These are phyloP conservation scores for Enteromius thamalakanensis DNA, from an alignment of 2,797 vertebrate genomes.

Conservation along the genomic window DNA sequence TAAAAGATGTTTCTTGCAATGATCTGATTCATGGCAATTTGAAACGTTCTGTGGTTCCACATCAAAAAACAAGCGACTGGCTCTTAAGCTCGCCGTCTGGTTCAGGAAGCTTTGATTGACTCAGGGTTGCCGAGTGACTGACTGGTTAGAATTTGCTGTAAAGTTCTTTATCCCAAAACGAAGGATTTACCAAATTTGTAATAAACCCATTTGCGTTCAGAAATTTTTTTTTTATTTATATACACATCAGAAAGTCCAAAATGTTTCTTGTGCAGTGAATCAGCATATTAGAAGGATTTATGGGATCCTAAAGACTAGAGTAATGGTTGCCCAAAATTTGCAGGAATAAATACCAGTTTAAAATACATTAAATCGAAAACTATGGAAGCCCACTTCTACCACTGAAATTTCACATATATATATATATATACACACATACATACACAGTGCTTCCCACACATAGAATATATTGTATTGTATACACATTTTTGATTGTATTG, in stretches of 20 bases:
- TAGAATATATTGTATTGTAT: no score
- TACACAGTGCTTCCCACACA: no score
- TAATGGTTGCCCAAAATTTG: background rate
- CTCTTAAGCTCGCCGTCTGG: background rate
- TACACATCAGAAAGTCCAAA: background rate
- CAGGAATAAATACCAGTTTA: background rate
- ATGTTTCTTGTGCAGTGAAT: background rate
- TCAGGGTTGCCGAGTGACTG: background rate
- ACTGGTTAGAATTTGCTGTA: background rate
- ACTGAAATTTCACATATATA: no score
- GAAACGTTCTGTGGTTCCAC: background rate
- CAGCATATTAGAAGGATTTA: background rate
- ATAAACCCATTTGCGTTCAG: no score
- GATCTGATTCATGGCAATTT: conserved; percentile 45
- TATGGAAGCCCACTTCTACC: background rate
- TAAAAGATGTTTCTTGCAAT: conserved; percentile 47
- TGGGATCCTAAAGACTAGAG: background rate
- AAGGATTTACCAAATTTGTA: conserved; percentile 2
- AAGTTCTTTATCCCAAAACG: background rate
- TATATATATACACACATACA: background rate
- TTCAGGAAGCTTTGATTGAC: conserved; percentile 1
- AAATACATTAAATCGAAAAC: background rate
- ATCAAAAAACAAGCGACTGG: conserved; percentile 28
- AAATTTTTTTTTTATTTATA: no score
- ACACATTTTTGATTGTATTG: no score